A percentile compares a stretch with the other conserved stretches of the same genome.
phyloP scores from a whole-genome alignment of 2,113 vertebrate species.

The Columbina picui region DNA sequence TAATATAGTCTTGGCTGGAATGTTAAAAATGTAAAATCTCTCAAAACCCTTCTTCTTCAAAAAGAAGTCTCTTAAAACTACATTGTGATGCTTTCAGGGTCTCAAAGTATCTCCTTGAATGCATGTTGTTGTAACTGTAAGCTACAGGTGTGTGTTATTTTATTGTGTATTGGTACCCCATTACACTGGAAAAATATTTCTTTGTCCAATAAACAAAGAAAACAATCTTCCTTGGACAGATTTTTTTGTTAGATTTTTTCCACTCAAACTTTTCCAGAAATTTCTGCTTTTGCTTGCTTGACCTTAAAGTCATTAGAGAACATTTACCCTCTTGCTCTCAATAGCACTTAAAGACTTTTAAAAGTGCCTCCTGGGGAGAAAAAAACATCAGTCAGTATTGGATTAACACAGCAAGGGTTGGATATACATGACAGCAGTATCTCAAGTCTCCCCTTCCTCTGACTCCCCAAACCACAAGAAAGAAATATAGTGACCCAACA shows the following conservation, averaged over 20 bases:
- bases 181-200: background rate
- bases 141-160: background rate
- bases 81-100: background rate
- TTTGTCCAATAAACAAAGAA: background rate
- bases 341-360: slow-evolving; percentile 29
- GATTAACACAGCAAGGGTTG: slow-evolving; percentile 29
- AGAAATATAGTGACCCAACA: background rate
- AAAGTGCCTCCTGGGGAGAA: slow-evolving; percentile 39
- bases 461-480: background rate
- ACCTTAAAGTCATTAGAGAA: slow-evolving; percentile 16
- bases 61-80: background rate
- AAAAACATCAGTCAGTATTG: slow-evolving; percentile 19
- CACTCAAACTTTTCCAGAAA: background rate
- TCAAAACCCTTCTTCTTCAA: background rate
- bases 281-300: background rate
- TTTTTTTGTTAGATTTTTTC: background rate
- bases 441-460: background rate
- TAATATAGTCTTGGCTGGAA: background rate
- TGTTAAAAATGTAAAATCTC: background rate
- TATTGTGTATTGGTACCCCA: background rate
- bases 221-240: background rate
- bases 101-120: background rate
- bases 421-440: background rate
- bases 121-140: background rate
- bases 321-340: slow-evolving; percentile 48